Evolutionary conservation across 2,888 invertebrate species (phyloP), one percentile per base, ranked within the genome.

Genomic region (Coelinius sp.): DNA sequence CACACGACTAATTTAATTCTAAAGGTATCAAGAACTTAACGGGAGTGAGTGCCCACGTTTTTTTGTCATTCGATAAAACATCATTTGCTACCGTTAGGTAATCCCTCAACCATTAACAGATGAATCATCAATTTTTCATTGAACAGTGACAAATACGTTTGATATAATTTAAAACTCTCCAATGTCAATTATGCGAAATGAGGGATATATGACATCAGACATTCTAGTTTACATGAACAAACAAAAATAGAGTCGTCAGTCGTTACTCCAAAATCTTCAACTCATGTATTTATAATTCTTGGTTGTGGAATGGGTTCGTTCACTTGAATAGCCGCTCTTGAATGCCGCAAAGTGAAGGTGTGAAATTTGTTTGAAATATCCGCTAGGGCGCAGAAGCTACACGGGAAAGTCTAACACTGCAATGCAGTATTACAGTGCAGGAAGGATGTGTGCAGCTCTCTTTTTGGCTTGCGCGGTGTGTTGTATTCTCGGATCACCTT

Each of bases 381-480:
- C 38, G 5, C 14, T 1, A 44, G 41, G 14, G 63, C 63, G 63
- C 63, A 63, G 41, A 44, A 63, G 38, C 63, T 24, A 20, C n/a
- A n/a, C n/a, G 38, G 22, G 22, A 24, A 41, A 59, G 35, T 59
- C 12, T 20, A 38, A 35, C 38, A 12, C 62, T 12, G 63, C 66
- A 52, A 17, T 65, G 65, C 65, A 65, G 65, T 46, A 56, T 56
- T 27, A 31, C 56, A 20, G 46, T 14, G 25, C 8, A 56, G 56
- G 56, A 56, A 27, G 25, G 8, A 56, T 31, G 27, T 53, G n/a
- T 27, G 25, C 31, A 27, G 5, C 14, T 52, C 14, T 52, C 27
- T 22, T 14, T 49, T 49, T 27, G n/a, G n/a, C 27, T 25, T 46
- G n/a, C 66, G 14, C 6, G n/a, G 31, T 24, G 31, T 24, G 20